Evolutionary conservation across 2,113 vertebrate genomes (phyloP).

Genomic region (Cyanistes caeruleus): DNA sequence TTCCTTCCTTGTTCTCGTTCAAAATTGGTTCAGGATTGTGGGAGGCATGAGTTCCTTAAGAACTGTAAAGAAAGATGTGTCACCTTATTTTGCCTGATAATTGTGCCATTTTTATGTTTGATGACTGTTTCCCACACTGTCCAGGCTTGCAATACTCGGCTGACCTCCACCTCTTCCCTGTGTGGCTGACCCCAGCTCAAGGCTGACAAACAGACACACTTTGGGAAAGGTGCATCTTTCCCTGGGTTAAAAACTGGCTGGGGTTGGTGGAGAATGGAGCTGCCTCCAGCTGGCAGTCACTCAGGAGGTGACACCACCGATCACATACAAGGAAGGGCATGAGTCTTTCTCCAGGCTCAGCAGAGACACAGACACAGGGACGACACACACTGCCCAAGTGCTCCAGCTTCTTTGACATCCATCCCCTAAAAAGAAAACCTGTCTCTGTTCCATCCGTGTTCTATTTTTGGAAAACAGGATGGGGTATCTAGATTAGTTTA

Average conservation of each 20-base stretch:
- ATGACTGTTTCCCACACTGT: background rate
- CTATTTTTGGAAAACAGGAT: background rate
- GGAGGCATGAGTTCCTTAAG: background rate
- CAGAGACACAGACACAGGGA: background rate
- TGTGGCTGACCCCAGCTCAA: background rate
- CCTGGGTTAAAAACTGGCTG: too few species aligned
- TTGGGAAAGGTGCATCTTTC: background rate
- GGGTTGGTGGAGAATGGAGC: background rate
- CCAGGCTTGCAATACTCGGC: accelerated
- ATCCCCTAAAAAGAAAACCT: background rate
- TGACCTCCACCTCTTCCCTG: background rate
- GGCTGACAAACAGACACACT: accelerated
- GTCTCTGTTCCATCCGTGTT: background rate
- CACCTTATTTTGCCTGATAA: background rate
- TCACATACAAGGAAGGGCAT: too few species aligned
- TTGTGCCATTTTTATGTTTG: background rate
- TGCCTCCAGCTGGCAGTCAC: background rate
- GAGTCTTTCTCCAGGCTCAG: background rate
- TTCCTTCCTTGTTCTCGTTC: background rate
- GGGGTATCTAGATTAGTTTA: background rate
- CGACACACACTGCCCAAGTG: background rate
- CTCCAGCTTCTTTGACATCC: background rate
- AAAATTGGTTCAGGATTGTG: background rate
- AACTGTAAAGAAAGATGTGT: background rate
- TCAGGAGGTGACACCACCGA: accelerated